phyloP scores from a whole-genome alignment of 2,113 vertebrate genomes.

The Microcebus murinus region DNA sequence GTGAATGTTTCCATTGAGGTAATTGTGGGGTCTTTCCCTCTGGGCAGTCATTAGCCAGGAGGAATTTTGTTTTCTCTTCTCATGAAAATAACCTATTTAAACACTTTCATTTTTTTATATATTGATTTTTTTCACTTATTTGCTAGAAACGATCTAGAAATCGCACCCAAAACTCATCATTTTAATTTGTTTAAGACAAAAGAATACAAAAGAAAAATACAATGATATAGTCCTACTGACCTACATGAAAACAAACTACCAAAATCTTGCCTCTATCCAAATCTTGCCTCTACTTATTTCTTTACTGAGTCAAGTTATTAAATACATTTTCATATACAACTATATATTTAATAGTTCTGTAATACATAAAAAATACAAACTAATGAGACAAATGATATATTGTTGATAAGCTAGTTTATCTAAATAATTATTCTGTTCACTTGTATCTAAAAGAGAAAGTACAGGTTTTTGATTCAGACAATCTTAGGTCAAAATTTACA shows the following conservation, averaged over 20 bases:
- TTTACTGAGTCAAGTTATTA: conserved; percentile 11
- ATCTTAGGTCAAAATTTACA: neutral
- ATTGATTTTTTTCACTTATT: neutral
- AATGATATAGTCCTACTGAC: neutral
- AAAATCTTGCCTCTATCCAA: too few species aligned
- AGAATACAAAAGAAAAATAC: neutral
- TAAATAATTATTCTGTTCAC: neutral
- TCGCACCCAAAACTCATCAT: neutral
- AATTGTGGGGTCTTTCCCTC: neutral
- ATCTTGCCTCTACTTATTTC: neutral
- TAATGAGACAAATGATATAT: conserved; percentile 5
- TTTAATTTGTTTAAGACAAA: neutral
- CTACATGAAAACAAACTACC: neutral
- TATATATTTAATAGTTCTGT: neutral
- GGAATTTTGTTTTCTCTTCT: neutral
- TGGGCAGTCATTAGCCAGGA: neutral
- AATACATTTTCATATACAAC: neutral
- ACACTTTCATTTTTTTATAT: neutral
- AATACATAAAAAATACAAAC: conserved; percentile 10
- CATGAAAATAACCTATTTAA: conserved; percentile 18
- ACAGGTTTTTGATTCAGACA: neutral
- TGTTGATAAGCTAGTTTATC: neutral
- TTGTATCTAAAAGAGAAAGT: neutral
- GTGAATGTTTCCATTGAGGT: neutral
- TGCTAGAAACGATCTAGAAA: neutral